Evolutionary conservation across 2,113 vertebrate genomes (phyloP).

Genomic region (Paradoxurus hermaphroditus): DNA sequence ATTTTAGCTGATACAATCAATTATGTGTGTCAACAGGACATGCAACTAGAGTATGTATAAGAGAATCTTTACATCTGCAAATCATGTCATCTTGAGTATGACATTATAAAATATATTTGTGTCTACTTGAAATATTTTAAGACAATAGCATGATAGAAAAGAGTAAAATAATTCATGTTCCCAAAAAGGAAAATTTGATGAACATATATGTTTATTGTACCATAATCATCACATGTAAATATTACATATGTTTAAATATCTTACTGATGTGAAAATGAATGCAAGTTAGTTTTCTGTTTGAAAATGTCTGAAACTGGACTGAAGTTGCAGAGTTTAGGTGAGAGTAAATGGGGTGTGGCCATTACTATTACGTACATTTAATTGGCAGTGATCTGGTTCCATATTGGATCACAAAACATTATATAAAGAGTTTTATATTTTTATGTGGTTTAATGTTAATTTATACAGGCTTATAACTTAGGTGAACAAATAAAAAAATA

Average conservation of each 20-base stretch:
- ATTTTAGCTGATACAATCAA: not conserved
- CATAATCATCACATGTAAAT: not conserved
- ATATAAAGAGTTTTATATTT: not conserved
- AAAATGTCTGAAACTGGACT: not conserved
- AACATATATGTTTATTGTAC: not conserved
- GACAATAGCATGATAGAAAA: not conserved
- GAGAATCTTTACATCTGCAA: slow-evolving; percentile 43
- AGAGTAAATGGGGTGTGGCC: not conserved
- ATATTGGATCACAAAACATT: not conserved
- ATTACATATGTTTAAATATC: not conserved
- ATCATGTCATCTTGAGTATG: not conserved
- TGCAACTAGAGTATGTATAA: not conserved
- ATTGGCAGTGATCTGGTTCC: not conserved
- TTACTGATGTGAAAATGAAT: not conserved
- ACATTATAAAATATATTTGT: not conserved
- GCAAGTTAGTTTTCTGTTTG: not conserved
- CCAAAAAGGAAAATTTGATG: not conserved
- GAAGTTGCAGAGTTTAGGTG: not conserved
- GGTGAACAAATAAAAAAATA: slow-evolving; percentile 3
- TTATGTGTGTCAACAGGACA: not conserved
- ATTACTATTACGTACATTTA: not conserved
- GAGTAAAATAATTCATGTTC: not conserved
- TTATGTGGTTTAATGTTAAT: slow-evolving; percentile 29
- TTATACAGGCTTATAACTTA: not conserved
- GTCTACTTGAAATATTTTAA: not conserved